Conservation (phyloP, 2,113 vertebrate genomes). For the Cervus canadensis region DNA sequence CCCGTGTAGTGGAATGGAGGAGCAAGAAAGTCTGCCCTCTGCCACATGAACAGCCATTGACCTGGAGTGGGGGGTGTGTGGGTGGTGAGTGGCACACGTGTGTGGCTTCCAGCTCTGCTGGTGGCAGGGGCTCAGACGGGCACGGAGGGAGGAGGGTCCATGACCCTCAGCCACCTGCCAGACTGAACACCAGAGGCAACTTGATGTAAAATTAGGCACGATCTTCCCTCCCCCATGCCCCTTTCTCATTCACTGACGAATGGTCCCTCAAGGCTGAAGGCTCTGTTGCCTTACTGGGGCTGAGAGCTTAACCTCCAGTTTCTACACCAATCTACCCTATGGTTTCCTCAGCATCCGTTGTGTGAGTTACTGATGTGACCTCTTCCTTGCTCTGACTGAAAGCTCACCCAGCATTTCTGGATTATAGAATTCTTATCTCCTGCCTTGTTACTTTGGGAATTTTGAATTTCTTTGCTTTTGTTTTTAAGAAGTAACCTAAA, state of each 20-base stretch:
- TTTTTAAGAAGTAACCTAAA: constrained; percentile 61
- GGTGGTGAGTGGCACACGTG: accelerated
- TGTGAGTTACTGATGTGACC: not conserved
- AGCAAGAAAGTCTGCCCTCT: not conserved
- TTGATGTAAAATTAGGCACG: not conserved
- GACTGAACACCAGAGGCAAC: not conserved
- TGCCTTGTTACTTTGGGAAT: constrained; percentile 61
- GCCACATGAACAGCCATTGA: not conserved
- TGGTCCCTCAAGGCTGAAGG: not conserved
- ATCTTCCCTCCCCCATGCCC: not conserved
- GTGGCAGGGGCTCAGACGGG: not conserved
- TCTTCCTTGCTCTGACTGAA: constrained; percentile 8
- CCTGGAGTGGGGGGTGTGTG: not conserved
- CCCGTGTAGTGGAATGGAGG: not conserved
- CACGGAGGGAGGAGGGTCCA: not conserved
- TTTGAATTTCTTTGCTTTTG: constrained; percentile 43
- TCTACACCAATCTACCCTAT: not conserved
- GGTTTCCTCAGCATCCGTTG: not conserved
- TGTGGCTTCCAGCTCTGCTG: not conserved
- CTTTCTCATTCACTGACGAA: not conserved
- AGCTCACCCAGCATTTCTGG: constrained; percentile 26
- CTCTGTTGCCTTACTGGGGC: not conserved
- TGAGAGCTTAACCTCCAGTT: not conserved
- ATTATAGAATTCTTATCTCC: constrained; percentile 36
- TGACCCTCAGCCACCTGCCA: not conserved